Base-by-base conservation (phyloP, 2,113 vertebrate genomes). In the Bucco capensis region DNA sequence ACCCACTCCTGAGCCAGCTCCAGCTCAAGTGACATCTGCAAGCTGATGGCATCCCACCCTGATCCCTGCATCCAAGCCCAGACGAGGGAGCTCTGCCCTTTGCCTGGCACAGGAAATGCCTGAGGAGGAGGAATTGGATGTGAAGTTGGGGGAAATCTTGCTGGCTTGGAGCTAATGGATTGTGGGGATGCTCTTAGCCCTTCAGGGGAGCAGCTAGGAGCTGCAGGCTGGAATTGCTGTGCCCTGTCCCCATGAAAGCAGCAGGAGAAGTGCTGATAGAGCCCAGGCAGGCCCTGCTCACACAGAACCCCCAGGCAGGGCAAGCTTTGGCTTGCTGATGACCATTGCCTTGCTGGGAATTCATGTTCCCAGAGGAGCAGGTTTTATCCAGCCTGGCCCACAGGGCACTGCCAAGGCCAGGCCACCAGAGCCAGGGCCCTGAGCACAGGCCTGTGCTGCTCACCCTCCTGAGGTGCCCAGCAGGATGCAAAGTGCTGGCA, bases 1-100 rank as follows among this genome's bases (percentile, higher is more conserved):
- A 96, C 94, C 87, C 94, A 75, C 88, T 89, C 33, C 3, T 90
- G 88, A 91, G 93, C 94, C 90, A 93, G 64, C 88, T 94, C 88
- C 76, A 83, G 94, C 66, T 57, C 69, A 84, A n/a, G 31, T 35
- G 86, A 88, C 92, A 86, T 78, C 86, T 65, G 88, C 65, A 31
- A 42, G 61, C 46, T 0, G 25, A 65, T 88, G 91, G 64, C 40
- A 10, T 81, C 72, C 73, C 18, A 0, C 4, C 35, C 47, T 22
- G 42, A 78, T 33, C 46, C 4, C 66, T 19, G 9, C 11, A 31
- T 27, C 53, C 67, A 33, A 16, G 8, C 4, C 3, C 7, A 87
- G 78, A 79, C 78, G 38, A 23, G 46, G 38, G 84, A 40, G n/a
- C n/a, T n/a, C n/a, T n/a, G n/a, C n/a, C n/a, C n/a, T n/a, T n/a